These are phyloP conservation scores for Hydraecia micacea DNA, from an alignment of 2,888 invertebrate species.

Conservation along the genomic window DNA sequence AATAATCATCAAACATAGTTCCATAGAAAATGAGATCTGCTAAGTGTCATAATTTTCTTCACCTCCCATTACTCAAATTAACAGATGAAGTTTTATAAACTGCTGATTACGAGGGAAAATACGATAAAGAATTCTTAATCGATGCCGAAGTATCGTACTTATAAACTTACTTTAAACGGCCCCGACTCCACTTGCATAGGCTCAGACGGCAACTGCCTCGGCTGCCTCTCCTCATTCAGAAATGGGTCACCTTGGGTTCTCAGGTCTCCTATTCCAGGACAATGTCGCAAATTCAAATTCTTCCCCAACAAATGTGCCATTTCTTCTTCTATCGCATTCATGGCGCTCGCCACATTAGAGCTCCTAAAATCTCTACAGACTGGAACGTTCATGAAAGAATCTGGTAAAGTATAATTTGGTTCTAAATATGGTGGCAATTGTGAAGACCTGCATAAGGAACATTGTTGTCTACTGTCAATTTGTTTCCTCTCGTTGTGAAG, in stretches of 20 bases:
- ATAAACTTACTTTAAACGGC: conserved; percentile 72
- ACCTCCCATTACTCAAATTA: not conserved
- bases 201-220: conserved; percentile 62
- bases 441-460: conserved; percentile 83
- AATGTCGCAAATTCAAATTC: conserved; percentile 76
- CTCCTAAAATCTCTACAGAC: conserved; percentile 79
- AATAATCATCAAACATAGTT: not conserved
- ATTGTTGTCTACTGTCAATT: conserved; percentile 83
- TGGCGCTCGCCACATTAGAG: conserved; percentile 75
- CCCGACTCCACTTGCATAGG: conserved; percentile 69
- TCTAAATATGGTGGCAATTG: conserved; percentile 77
- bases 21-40: not conserved
- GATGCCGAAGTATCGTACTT: not conserved
- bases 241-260: conserved; percentile 50
- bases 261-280: conserved; percentile 66
- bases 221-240: conserved; percentile 32
- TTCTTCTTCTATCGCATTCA: conserved; percentile 83
- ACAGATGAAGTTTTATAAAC: not conserved
- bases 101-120: not conserved
- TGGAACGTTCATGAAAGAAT: conserved; percentile 74
- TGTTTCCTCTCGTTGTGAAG: conserved; percentile 89
- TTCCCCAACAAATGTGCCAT: conserved; percentile 82
- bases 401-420: conserved; percentile 72
- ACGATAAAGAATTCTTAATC: not conserved
- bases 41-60: not conserved